Evolutionary conservation across 2,797 vertebrate genomes (phyloP).

Genomic region (Kryptopterus vitreolus): DNA sequence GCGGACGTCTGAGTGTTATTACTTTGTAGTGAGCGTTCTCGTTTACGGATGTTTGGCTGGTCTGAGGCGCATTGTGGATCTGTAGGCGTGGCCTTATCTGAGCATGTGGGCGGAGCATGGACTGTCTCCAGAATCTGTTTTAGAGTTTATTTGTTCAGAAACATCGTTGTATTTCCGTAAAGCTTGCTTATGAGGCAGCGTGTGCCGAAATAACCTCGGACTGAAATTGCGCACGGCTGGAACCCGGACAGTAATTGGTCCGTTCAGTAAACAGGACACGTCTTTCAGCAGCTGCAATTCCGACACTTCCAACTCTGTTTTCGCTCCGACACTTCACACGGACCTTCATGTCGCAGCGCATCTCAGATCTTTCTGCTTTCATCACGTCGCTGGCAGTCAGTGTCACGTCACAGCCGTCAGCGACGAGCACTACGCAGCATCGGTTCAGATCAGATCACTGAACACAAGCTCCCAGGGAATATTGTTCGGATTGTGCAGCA

Average conservation of each 20-base stretch:
- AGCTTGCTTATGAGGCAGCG: neutral
- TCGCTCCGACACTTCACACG: neutral
- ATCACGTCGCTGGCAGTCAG: neutral
- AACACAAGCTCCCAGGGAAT: neutral
- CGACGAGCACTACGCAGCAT: neutral
- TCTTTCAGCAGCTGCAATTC: neutral
- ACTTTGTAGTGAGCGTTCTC: neutral
- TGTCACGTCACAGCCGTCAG: neutral
- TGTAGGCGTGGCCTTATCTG: neutral
- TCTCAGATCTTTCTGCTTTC: neutral
- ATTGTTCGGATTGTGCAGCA: neutral
- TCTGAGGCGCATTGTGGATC: neutral
- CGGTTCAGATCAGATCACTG: neutral
- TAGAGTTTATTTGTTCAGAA: no score
- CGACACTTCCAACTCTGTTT: neutral
- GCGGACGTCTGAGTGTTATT: neutral
- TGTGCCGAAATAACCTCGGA: no score
- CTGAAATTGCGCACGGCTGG: neutral
- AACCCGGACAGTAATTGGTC: neutral
- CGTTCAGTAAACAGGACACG: neutral
- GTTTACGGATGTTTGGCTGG: neutral
- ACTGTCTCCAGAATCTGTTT: no score
- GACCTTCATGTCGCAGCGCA: neutral
- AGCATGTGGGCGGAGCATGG: neutral
- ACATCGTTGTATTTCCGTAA: neutral